phyloP scores from a whole-genome alignment of 2,113 vertebrate species.

The Uria lomvia region DNA sequence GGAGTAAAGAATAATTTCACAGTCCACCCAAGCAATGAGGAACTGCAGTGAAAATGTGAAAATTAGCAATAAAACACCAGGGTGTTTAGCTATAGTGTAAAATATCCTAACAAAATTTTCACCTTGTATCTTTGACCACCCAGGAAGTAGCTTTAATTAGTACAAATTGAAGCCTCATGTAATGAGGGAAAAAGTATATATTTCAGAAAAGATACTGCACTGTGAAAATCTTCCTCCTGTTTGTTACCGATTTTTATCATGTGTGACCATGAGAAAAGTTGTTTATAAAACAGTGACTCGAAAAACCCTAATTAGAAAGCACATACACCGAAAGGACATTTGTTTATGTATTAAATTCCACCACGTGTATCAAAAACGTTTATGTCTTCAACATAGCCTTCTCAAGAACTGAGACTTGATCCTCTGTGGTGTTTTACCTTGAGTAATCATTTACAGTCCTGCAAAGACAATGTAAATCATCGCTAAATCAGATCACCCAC shows the following conservation, averaged over 20 bases:
- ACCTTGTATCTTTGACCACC: background rate
- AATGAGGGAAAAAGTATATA: background rate
- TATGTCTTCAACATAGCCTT: background rate
- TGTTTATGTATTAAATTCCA: background rate
- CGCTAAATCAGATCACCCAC: background rate
- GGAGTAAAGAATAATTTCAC: conserved; percentile 3
- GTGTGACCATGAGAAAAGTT: background rate
- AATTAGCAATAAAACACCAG: conserved; percentile 19
- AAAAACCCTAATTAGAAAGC: background rate
- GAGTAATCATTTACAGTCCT: background rate
- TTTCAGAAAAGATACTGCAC: background rate
- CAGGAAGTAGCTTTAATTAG: conserved; percentile 10
- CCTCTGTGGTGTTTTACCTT: background rate
- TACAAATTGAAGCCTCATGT: background rate
- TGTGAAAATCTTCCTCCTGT: background rate
- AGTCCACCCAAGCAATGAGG: background rate
- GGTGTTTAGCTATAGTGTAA: background rate
- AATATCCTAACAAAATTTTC: background rate
- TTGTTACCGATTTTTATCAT: background rate
- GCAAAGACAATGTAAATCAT: background rate
- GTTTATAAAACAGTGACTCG: background rate
- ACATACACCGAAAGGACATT: background rate
- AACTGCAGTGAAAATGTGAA: conserved; percentile 28
- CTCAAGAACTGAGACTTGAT: background rate
- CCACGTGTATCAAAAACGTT: background rate